A percentile compares a stretch with the other conserved stretches of the same genome.
Evolutionary conservation across 1,140 invertebrate genomes (phyloP).

Genomic region (Gerris buenoi): DNA sequence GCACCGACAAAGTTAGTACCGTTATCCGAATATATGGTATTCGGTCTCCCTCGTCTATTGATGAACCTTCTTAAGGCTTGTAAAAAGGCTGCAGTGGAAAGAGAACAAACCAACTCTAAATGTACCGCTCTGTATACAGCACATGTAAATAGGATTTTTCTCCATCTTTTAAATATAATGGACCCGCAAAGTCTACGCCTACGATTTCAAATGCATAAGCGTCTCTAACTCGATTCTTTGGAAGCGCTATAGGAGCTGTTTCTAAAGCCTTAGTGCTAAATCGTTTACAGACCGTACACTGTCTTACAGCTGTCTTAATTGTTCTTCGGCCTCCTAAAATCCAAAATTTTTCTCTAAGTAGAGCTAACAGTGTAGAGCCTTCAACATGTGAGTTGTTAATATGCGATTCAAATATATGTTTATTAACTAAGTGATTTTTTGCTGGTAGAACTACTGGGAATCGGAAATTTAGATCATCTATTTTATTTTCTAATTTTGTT

Average conservation of each 20-base stretch:
- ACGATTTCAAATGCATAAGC: conserved; percentile 2
- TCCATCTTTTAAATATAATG: neutral
- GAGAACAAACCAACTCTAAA: conserved; percentile 25
- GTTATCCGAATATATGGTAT: conserved; percentile 30
- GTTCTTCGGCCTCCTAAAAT: neutral
- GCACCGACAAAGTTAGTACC: conserved; percentile 27
- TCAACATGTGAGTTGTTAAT: neutral
- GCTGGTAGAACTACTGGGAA: neutral
- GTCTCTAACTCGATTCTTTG: conserved; percentile 3
- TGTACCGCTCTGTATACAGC: conserved; percentile 27
- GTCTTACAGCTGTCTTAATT: neutral
- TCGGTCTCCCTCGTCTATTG: conserved; percentile 24
- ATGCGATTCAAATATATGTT: conserved; percentile 2
- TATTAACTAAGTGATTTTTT: conserved; percentile 2
- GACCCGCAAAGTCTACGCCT: neutral
- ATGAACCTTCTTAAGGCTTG: conserved; percentile 25
- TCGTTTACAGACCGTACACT: conserved; percentile 16
- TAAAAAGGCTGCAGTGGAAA: conserved; percentile 24
- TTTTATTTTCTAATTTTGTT: conserved; percentile 1
- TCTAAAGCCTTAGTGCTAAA: conserved; percentile 5
- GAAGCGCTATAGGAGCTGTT: neutral
- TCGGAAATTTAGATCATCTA: neutral
- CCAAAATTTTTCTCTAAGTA: neutral
- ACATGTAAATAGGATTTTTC: conserved; percentile 11
- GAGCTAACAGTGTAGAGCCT: neutral